phyloP scores from a whole-genome alignment of 2,113 vertebrate species.

The Numida meleagris region DNA sequence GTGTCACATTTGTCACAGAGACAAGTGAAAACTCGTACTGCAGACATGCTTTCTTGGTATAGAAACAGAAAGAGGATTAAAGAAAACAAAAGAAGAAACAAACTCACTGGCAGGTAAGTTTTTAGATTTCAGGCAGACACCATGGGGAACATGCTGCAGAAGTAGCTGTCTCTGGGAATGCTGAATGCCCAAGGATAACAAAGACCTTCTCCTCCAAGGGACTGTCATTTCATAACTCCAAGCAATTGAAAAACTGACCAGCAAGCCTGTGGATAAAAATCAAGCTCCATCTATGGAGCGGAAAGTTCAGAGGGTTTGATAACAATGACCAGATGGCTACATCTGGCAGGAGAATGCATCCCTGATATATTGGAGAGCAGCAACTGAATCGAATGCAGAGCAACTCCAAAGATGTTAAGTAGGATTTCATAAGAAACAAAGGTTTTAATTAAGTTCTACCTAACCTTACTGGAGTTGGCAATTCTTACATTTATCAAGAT shows the following conservation, averaged over 20 bases:
- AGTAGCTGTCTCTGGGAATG: background rate
- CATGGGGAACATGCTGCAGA: background rate
- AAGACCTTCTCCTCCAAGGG: background rate
- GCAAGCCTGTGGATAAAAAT: background rate
- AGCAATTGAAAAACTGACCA: background rate
- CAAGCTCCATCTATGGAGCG: background rate
- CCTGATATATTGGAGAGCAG: background rate
- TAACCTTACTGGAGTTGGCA: background rate
- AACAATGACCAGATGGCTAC: background rate
- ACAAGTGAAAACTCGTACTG: background rate
- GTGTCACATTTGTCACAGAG: background rate
- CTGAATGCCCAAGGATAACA: background rate
- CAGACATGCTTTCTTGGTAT: accelerated
- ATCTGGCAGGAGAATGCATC: background rate
- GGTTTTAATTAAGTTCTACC: background rate
- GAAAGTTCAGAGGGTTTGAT: background rate
- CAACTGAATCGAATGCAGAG: background rate
- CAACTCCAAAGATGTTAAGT: background rate
- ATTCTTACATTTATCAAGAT: background rate
- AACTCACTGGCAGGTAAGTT: background rate
- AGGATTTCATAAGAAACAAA: background rate
- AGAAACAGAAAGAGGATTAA: background rate
- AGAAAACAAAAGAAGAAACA: background rate
- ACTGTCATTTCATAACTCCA: background rate
- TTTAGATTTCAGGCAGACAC: background rate